Conservation (phyloP, 2,888 invertebrate genomes). For the Nyleta sp. region DNA sequence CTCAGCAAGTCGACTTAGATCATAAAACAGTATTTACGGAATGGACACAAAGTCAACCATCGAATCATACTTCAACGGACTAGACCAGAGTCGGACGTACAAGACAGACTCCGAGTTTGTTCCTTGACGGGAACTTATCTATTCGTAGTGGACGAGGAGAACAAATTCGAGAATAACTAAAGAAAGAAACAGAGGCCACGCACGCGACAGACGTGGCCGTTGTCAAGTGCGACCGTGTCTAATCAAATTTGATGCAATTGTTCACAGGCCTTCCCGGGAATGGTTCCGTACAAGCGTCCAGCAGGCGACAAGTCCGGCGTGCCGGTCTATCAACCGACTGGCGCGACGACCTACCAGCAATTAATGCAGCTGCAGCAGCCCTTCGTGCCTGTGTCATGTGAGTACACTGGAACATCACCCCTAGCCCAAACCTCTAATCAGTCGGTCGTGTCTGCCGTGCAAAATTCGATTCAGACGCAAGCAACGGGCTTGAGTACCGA, state of each 20-base stretch:
- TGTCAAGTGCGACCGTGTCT: conserved; percentile 4
- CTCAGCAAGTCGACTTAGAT: not conserved
- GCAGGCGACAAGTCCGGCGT: conserved; percentile 98
- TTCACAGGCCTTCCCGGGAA: conserved; percentile 95
- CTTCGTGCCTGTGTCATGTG: conserved; percentile 99
- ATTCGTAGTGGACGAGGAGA: conserved; percentile 27
- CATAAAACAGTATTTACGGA: no score
- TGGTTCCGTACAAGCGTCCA: conserved; percentile 98
- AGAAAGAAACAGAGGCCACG: conserved; percentile 3
- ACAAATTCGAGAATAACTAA: conserved; percentile 15
- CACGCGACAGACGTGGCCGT: not conserved
- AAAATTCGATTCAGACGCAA: conserved; percentile 75
- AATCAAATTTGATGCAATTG: conserved; percentile 64
- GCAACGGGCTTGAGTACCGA: conserved; percentile 71
- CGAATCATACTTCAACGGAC: conserved; percentile 28
- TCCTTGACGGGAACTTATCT: conserved; percentile 37
- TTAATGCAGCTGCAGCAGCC: conserved; percentile 97
- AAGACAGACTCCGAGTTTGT: conserved; percentile 28
- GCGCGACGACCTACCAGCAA: conserved; percentile 96
- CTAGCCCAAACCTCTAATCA: conserved; percentile 83
- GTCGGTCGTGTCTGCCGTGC: conserved; percentile 77
- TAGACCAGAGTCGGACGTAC: conserved; percentile 24
- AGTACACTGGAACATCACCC: conserved; percentile 92
- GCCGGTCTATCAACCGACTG: conserved; percentile 95
- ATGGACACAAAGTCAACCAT: not conserved